Percentiles rank a stretch among this genome's conserved stretches.
phyloP scores from a whole-genome alignment of 2,888 invertebrate genomes.

The Scelioninae gen. 2 region DNA sequence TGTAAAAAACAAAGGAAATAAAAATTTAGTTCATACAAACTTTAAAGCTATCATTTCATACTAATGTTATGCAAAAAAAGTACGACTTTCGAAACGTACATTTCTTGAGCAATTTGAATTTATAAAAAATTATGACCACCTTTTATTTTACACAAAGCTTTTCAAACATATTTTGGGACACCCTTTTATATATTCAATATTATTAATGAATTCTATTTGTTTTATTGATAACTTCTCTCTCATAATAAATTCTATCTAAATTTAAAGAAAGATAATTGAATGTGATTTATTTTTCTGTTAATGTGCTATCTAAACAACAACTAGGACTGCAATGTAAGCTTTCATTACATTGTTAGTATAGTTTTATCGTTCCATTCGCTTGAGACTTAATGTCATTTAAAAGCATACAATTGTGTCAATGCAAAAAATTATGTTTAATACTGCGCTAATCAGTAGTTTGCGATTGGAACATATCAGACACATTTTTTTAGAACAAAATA shows the following conservation, averaged over 20 bases:
- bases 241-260: slow-evolving; percentile 22
- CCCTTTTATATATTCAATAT: background rate
- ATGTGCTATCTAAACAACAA: slow-evolving; percentile 72
- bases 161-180: no score
- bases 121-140: no score
- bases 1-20: no score
- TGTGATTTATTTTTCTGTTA: slow-evolving; percentile 66
- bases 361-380: slow-evolving; percentile 68
- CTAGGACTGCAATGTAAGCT: slow-evolving; percentile 75
- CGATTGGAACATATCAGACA: slow-evolving; percentile 65
- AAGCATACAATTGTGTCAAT: no score
- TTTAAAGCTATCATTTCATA: background rate
- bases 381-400: slow-evolving; percentile 61
- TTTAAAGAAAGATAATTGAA: slow-evolving; percentile 51
- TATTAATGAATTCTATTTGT: background rate
- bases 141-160: background rate
- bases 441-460: slow-evolving; percentile 62
- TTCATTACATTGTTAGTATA: slow-evolving; percentile 65
- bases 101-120: no score
- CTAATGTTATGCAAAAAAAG: background rate
- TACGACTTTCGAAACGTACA: no score
- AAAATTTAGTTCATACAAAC: slow-evolving; percentile 80
- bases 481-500: slow-evolving; percentile 10
- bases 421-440: no score
- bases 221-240: slow-evolving; percentile 37